phyloP scores from a whole-genome alignment of 2,888 invertebrate genomes.

The Fragum sueziense region DNA sequence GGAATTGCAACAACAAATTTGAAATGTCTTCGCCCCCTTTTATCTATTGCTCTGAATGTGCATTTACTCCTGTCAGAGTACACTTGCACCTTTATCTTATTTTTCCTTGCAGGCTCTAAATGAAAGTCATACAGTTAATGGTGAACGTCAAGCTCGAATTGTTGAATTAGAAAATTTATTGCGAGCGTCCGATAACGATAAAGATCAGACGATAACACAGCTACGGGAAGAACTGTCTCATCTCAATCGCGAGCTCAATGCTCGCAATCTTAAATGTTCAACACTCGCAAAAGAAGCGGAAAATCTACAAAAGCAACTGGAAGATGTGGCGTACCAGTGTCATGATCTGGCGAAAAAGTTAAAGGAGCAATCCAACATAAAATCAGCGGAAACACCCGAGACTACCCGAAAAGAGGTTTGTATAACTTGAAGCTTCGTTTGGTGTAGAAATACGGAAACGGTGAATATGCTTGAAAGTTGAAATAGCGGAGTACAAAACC shows the following conservation, averaged over 20 bases:
- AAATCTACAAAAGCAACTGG: constrained; percentile 64
- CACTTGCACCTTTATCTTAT: too few relatives aligned
- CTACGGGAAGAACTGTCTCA: constrained; percentile 58
- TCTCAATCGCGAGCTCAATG: constrained; percentile 53
- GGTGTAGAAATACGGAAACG: too few relatives aligned
- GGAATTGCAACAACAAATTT: too few relatives aligned
- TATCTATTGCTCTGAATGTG: too few relatives aligned
- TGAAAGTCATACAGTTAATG: constrained; percentile 58
- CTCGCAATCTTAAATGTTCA: constrained; percentile 57
- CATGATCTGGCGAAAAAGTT: constrained; percentile 65
- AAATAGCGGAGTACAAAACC: too few relatives aligned
- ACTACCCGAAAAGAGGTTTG: constrained; percentile 6
- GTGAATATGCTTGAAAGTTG: too few relatives aligned
- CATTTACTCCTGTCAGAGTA: too few relatives aligned
- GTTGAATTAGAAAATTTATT: constrained; percentile 59
- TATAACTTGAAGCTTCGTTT: too few relatives aligned
- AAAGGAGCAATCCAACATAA: constrained; percentile 33
- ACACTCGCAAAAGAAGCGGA: constrained; percentile 60
- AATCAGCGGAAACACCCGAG: not conserved
- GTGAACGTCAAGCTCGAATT: constrained; percentile 32
- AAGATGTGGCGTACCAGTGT: constrained; percentile 68
- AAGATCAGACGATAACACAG: constrained; percentile 62
- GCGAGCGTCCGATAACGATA: constrained; percentile 65
- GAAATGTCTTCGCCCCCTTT: too few relatives aligned
- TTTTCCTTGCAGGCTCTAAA: constrained; percentile 6